Evolutionary conservation across 1,140 invertebrate species (phyloP), one percentile per base, ranked within the genome.

Genomic region (Orius insidiosus): DNA sequence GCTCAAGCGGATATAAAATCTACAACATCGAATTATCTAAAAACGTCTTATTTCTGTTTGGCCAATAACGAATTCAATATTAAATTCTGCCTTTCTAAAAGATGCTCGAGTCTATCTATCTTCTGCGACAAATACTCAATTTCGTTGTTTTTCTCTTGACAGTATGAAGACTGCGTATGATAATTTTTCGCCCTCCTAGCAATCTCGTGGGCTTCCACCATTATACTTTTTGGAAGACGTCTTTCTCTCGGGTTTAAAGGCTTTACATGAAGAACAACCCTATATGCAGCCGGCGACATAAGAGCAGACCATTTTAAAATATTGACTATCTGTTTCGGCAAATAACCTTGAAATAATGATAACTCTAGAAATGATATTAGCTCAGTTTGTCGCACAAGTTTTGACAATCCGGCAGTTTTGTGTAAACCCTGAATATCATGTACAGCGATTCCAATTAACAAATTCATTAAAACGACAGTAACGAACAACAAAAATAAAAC

Each of bases 1-100:
- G 82, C 52, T 83, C 70, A 37, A 97, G 66, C 4, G 92, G 92
- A 60, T 86, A 90, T 49, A 95, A 60, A 60, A 81, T 76, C 69
- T 85, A 24, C 24, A 24, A 24, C 24, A 24, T 24, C 24, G 7
- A 24, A 24, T 4, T 7, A 24, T 24, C 24, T 24, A 24, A 24
- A n/a, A 24, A 24, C 24, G 24, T 24, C 24, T 7, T 24, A 24
- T 24, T n/a, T n/a, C n/a, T n/a, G n/a, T n/a, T 24, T 24, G 24
- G 24, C 24, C 24, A 24, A 24, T 24, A 24, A 24, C 24, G 24
- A 24, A 7, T 24, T 24, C 24, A 24, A 24, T 24, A 24, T 4
- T 24, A 24, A 24, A 24, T 3, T 24, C 24, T 24, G 24, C 24
- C 24, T 24, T 24, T 24, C 24, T 24, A 24, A 24, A 24, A 24